Evolutionary conservation across 2,113 vertebrate species (phyloP).

Genomic region (human): GRCh38 chr2:26319501-26320000

Average conservation of each 20-base stretch:
- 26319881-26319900: not conserved
- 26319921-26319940: not conserved
- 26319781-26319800: not conserved
- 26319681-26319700: too few species aligned
- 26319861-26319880: not conserved
- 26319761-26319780: not conserved
- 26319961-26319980: conserved; percentile 6
- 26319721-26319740: not conserved
- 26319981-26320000: not conserved
- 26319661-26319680: too few species aligned
- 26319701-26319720: too few species aligned
- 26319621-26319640: too few species aligned
- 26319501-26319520: not conserved
- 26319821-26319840: not conserved
- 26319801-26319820: not conserved
- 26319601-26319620: too few species aligned
- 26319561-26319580: accelerated
- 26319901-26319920: not conserved
- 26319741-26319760: not conserved
- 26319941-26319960: not conserved
- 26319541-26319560: too few species aligned
- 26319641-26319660: too few species aligned
- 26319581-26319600: accelerated
- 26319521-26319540: too few species aligned
- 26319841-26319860: not conserved